Evolutionary conservation across 2,797 vertebrate species (phyloP), one percentile per base, ranked within the genome.

Genomic region (Carduelis carduelis): DNA sequence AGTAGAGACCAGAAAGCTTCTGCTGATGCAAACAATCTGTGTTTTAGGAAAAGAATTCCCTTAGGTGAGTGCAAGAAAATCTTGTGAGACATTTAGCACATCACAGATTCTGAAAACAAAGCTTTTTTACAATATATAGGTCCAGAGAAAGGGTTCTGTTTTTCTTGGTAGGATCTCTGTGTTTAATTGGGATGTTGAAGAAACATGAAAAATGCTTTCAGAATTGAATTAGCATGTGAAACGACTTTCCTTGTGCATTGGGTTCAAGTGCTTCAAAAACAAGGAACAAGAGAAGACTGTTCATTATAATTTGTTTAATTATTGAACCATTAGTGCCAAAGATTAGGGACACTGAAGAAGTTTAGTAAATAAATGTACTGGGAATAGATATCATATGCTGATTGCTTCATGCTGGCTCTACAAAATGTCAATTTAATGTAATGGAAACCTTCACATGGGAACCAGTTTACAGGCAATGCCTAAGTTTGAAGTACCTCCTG

Each of bases 271-370:
- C 88, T 93, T 93, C 74, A 95, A 90, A 95, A 90, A 80, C 75
- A 80, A 94, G 83, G 81, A 94, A 90, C 80, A 93, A 94, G 94
- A 92, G 83, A 93, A 93, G 68, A 76, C 86, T 93, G 94, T 93
- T 96, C 88, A 72, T 97, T 96, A 95, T 93, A 90, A 90, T 97
- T 97, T 95, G 89, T 95, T 95, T 94, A 95, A 95, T 96, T 96
- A 96, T 93, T 89, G 95, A 96, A 95, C 94, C 83, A 94, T 96
- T 95, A 96, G 94, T 93, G 94, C 86, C 93, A 96, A 96, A 96
- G 94, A 95, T 97, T 96, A 95, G 78, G 93, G 92, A 94, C 88
- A 93, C 83, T 89, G 90, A 89, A 93, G 83, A 95, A 95, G 77
- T 94, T 96, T 83, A 91, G 83, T 94, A 96, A 96, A 94, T 93